Base-by-base conservation (phyloP, 2,113 vertebrate species). In the Cynopterus brachyotis region DNA sequence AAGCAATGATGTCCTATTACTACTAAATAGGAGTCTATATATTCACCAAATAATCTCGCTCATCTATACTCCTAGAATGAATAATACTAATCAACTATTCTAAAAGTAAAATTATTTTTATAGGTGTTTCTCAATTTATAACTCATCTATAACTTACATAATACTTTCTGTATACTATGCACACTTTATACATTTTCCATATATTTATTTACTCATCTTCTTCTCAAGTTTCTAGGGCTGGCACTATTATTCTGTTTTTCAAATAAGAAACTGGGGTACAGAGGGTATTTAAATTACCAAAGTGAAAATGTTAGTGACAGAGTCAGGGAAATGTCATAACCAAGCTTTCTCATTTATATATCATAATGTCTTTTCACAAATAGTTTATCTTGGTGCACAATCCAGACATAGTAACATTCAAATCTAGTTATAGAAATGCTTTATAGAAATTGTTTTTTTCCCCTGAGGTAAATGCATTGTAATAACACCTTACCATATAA, bases 231-330 rank as follows among this genome's bases (percentile, higher is more conserved):
- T 66, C 83, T 59, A 59, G 69, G 35, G 42, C 70, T n/a, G 7
- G 53, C 42, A 81, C 4, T 37, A 37, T 30, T 85, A n/a, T 78
- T 94, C 16, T 70, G 30, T 50, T 42, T 90, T 72, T 73, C 70
- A 95, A 67, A 80, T 84, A 20, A 84, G 53, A 45, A 87, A 28
- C 19, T 62, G 12, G 45, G 47, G 2, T 16, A 79, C 5, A 15
- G n/a, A 73, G 17, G 40, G 81, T 93, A 93, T 95, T 96, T 91
- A 79, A 91, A 83, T 95, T 91, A 81, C 30, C 47, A 88, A 93
- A 62, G 93, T 96, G 76, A 95, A 90, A 73, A 96, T 94, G 62
- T 93, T 91, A 88, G 85, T 37, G 45, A 66, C 81, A 91, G 66
- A 93, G 24, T 53, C 67, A 94, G 82, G 76, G 83, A 95, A 96